These are phyloP conservation scores for Adelosebastes latens DNA, from an alignment of 2,797 vertebrate species.

Conservation along the genomic window DNA sequence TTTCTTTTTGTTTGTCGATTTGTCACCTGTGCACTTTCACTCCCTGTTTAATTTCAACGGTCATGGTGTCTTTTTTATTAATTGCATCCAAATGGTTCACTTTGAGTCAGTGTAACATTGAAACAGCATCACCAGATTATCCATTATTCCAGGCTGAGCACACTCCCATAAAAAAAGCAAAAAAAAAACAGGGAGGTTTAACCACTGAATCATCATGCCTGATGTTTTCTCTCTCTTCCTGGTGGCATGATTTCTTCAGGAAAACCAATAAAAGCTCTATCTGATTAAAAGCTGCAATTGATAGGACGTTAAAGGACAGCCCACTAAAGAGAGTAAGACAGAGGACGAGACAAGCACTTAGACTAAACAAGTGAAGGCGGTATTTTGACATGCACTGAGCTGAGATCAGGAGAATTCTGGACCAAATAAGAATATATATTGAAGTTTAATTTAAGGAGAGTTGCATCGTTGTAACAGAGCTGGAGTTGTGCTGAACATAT, in stretches of 20 bases:
- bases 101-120: background rate
- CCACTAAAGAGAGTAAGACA: conserved; percentile 4
- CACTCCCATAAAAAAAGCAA: conserved; percentile 21
- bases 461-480: background rate
- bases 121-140: conserved; percentile 63
- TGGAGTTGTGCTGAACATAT: background rate
- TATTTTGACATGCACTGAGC: background rate
- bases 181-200: conserved; percentile 1
- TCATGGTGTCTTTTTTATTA: background rate
- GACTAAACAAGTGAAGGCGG: background rate
- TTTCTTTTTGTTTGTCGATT: background rate
- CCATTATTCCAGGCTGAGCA: conserved; percentile 59
- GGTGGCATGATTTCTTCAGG: conserved; percentile 5
- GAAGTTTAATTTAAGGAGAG: background rate
- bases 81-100: background rate
- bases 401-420: background rate
- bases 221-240: conserved; percentile 16
- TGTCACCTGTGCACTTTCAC: background rate
- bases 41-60: background rate
- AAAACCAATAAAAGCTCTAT: conserved; percentile 22
- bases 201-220: conserved; percentile 2
- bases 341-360: conserved; percentile 19
- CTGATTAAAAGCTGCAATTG: conserved; percentile 16
- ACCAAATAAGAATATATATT: background rate
- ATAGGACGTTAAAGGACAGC: conserved; percentile 37